Evolutionary conservation across 37 sponge, comb jelly and placozoan species (phyloP).

Genomic region (Theonella swinhoei): DNA sequence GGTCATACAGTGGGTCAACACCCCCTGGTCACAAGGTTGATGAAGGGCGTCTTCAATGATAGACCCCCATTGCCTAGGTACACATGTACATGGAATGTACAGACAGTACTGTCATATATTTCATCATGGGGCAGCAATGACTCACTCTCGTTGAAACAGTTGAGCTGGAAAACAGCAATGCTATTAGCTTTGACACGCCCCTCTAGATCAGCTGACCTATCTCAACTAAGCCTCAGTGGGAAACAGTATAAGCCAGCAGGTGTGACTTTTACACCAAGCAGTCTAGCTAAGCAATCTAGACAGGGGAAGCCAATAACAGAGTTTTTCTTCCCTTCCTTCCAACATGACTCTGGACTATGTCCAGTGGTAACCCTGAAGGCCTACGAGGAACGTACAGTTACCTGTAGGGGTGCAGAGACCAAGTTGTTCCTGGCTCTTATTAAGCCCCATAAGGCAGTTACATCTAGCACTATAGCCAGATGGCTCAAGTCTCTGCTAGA

Average conservation of each 20-base stretch:
- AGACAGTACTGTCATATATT: constrained; percentile 5
- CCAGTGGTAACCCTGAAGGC: constrained; percentile 14
- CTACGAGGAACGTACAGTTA: background rate
- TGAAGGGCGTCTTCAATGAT: constrained; percentile 42
- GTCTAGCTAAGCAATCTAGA: no score
- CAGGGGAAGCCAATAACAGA: no score
- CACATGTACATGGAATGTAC: no score
- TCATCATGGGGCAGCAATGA: constrained; percentile 10
- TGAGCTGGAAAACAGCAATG: constrained; percentile 9
- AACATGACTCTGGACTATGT: constrained; percentile 10
- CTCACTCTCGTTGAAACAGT: background rate
- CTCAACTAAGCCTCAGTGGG: constrained; percentile 18
- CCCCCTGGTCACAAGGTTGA: constrained; percentile 10
- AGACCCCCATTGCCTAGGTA: no score
- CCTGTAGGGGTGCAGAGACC: background rate
- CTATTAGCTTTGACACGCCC: constrained; percentile 39
- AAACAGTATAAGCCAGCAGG: no score
- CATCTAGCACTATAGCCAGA: constrained; percentile 31
- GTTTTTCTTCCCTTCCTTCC: constrained; percentile 32
- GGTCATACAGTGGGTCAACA: no score
- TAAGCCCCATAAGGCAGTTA: constrained; percentile 30
- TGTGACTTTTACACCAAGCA: no score
- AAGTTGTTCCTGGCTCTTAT: constrained; percentile 15
- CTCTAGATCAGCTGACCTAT: constrained; percentile 41
- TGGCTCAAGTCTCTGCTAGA: no score